phyloP scores from a whole-genome alignment of 2,888 invertebrate species.

The Boloria selene region DNA sequence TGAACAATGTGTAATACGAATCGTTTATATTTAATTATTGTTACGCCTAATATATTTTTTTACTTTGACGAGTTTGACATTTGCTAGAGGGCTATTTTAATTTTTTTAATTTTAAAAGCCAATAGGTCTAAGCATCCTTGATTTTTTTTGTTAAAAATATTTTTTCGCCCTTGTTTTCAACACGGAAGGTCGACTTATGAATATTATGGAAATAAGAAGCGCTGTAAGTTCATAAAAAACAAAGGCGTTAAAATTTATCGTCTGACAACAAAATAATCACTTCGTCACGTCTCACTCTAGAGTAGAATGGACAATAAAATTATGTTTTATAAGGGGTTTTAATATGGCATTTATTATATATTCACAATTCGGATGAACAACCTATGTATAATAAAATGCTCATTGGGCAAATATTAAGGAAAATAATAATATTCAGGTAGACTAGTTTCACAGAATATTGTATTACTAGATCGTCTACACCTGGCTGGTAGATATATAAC shows the following conservation, averaged over 20 bases:
- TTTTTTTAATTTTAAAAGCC: no score
- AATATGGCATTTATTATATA: no score
- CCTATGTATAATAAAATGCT: not conserved
- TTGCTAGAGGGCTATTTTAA: no score
- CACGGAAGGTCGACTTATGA: constrained; percentile 38
- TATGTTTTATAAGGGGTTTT: constrained; percentile 3
- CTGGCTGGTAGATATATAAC: constrained; percentile 2
- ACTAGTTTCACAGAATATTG: not conserved
- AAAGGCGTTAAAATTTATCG: constrained; percentile 34
- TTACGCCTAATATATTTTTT: no score
- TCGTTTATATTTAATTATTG: no score
- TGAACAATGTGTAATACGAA: no score
- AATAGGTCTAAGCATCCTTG: constrained; percentile 20
- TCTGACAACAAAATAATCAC: constrained; percentile 22
- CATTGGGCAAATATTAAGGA: not conserved
- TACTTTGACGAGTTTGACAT: no score
- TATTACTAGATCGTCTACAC: constrained; percentile 8
- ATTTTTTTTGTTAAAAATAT: constrained; percentile 53
- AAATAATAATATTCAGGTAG: constrained; percentile 5
- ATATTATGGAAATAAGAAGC: constrained; percentile 37
- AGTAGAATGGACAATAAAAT: not conserved
- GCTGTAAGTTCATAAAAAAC: constrained; percentile 19
- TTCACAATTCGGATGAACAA: not conserved
- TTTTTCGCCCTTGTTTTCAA: constrained; percentile 32
- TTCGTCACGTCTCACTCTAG: not conserved